Conservation (phyloP, 2,113 vertebrate genomes). For the Odontophorus gujanensis region DNA sequence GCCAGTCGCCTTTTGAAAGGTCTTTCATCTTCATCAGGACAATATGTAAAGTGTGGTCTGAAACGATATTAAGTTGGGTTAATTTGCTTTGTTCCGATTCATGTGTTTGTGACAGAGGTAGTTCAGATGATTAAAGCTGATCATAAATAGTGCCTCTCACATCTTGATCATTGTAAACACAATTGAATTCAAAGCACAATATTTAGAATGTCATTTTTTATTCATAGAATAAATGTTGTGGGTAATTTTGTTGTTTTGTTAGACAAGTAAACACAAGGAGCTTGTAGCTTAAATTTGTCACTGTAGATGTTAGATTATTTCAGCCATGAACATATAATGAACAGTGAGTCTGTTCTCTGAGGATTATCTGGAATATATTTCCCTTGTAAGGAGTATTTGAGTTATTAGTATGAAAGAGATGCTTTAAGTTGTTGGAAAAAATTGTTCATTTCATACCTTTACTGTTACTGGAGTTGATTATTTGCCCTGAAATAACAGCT, state of each 20-base stretch:
- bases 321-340: not conserved
- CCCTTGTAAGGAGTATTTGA: not conserved
- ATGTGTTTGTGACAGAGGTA: not conserved
- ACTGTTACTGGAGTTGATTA: not conserved
- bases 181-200: not conserved
- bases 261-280: not conserved
- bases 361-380: not conserved
- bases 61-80: rapidly evolving
- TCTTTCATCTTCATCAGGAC: not conserved
- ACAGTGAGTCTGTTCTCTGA: not conserved
- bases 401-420: not conserved
- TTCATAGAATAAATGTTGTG: not conserved
- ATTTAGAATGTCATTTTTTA: not conserved
- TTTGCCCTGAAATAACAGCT: conserved; percentile 6
- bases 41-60: rapidly evolving
- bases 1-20: not conserved
- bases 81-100: not conserved
- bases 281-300: not conserved
- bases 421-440: not conserved
- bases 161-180: not conserved
- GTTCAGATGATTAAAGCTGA: not conserved
- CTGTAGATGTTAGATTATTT: not conserved
- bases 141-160: not conserved
- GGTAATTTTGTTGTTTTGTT: not conserved
- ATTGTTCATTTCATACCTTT: not conserved